A percentile compares a stretch with the other conserved stretches of the same genome.
Evolutionary conservation across 1,140 invertebrate genomes (phyloP).

Genomic region (Acromyrmex echinatior): DNA sequence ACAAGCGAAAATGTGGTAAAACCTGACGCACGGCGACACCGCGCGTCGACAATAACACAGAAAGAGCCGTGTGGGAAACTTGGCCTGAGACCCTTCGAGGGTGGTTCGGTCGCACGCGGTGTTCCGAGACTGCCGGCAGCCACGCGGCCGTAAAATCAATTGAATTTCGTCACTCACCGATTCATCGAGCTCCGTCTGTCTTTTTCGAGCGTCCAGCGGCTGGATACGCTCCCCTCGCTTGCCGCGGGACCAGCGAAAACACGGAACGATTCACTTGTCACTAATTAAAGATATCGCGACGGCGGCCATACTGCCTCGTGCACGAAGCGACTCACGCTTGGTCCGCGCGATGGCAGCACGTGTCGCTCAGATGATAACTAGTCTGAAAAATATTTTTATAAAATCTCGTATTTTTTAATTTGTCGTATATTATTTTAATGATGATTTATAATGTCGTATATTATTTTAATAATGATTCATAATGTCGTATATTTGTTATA

Average conservation of each 20-base stretch:
- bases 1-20: too few relatives aligned
- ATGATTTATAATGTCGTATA: too few relatives aligned
- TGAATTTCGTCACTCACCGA: conserved; percentile 58
- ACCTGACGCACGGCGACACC: neutral
- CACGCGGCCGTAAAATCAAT: conserved; percentile 26
- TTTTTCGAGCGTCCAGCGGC: conserved; percentile 28
- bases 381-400: neutral
- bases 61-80: conserved; percentile 62
- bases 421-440: too few relatives aligned
- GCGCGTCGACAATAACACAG: neutral
- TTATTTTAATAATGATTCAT: too few relatives aligned
- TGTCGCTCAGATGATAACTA: neutral
- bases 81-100: neutral
- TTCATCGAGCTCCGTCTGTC: conserved; percentile 44
- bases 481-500: too few relatives aligned
- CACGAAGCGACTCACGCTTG: neutral
- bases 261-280: conserved; percentile 74
- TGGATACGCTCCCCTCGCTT: conserved; percentile 42
- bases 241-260: conserved; percentile 66
- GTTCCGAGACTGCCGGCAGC: neutral
- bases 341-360: conserved; percentile 65
- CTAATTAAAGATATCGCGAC: conserved; percentile 75
- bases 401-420: too few relatives aligned
- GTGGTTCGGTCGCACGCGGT: neutral
- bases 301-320: conserved; percentile 75